Evolutionary conservation across 2,888 invertebrate species (phyloP).

Genomic region (Tetanocera ferruginea): DNA sequence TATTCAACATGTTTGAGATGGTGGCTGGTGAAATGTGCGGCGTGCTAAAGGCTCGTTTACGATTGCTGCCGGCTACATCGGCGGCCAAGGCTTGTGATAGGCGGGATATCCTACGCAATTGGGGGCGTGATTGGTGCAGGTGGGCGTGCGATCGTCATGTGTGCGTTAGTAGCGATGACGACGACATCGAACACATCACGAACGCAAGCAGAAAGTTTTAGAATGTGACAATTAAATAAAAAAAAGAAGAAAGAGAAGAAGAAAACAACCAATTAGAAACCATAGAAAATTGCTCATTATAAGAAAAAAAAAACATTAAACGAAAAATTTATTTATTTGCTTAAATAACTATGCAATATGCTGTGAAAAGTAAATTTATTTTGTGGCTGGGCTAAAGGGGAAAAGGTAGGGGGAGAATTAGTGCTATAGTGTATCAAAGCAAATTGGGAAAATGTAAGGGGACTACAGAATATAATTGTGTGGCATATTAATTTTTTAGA

Average conservation of each 20-base stretch:
- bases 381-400: too few relatives aligned
- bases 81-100: slow-evolving; percentile 54
- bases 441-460: too few relatives aligned
- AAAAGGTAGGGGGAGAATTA: too few relatives aligned
- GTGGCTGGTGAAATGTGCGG: slow-evolving; percentile 57
- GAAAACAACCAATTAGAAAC: slow-evolving; percentile 36
- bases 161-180: background rate
- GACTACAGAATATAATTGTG: too few relatives aligned
- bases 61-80: slow-evolving; percentile 49
- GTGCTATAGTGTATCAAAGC: too few relatives aligned
- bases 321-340: background rate
- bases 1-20: slow-evolving; percentile 40
- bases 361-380: background rate
- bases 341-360: slow-evolving; percentile 30
- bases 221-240: slow-evolving; percentile 25
- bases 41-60: slow-evolving; percentile 64
- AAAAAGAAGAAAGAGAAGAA: slow-evolving; percentile 42
- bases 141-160: background rate
- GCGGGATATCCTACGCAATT: slow-evolving; percentile 50
- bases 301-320: background rate
- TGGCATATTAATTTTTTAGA: too few relatives aligned
- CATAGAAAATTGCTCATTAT: background rate
- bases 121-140: background rate
- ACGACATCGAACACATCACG: background rate
- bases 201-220: background rate